Conservation (phyloP, 2,113 vertebrate genomes). For the Hystrix cristata region DNA sequence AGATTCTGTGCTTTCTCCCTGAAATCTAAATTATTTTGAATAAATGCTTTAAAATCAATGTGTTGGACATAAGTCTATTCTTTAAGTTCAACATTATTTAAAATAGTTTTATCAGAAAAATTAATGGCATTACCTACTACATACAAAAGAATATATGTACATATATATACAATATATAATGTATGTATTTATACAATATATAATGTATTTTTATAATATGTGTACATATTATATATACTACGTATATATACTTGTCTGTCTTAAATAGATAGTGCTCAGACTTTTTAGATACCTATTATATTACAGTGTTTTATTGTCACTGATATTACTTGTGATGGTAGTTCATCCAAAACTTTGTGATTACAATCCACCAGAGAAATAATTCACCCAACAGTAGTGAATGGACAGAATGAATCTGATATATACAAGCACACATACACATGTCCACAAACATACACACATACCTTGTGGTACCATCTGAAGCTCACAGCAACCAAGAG, state of each 20-base stretch:
- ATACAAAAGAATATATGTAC: not conserved
- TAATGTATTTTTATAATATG: not conserved
- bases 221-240: not conserved
- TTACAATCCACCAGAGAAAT: not conserved
- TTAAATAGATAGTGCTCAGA: not conserved
- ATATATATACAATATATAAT: not conserved
- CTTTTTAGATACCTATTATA: not conserved
- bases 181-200: not conserved
- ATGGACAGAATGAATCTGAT: not conserved
- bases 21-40: conserved; percentile 7
- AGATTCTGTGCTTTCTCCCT: not conserved
- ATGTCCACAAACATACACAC: not conserved
- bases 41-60: conserved; percentile 13
- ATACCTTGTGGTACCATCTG: not conserved
- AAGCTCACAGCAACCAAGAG: not conserved
- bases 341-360: conserved; percentile 1
- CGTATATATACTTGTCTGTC: not conserved
- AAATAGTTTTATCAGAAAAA: not conserved
- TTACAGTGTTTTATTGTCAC: not conserved
- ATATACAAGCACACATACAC: rapidly evolving
- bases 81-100: not conserved
- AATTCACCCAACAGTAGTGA: not conserved
- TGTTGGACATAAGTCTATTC: not conserved
- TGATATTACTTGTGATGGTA: not conserved
- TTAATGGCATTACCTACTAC: not conserved